phyloP scores from a whole-genome alignment of 2,113 vertebrate genomes.

The Morone chrysops region DNA sequence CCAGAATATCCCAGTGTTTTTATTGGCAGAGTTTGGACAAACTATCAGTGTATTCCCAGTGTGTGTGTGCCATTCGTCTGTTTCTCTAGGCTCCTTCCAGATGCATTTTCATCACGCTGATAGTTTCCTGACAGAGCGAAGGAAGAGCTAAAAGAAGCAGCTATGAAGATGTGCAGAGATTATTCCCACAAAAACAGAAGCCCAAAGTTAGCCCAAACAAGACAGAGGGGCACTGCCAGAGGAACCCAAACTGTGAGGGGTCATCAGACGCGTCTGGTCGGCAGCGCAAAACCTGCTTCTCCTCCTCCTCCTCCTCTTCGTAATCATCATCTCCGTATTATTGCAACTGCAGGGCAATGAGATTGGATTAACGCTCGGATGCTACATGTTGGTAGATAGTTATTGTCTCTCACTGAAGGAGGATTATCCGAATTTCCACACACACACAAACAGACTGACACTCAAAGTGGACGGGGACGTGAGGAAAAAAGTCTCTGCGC shows the following conservation, averaged over 20 bases:
- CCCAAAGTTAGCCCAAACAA: neutral
- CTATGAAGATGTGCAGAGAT: neutral
- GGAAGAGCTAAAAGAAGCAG: neutral
- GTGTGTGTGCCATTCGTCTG: neutral
- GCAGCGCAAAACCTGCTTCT: constrained; percentile 5
- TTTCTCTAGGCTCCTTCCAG: neutral
- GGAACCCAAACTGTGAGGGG: neutral
- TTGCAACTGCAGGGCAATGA: constrained; percentile 3
- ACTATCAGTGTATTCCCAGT: neutral
- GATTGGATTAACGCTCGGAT: constrained; percentile 25
- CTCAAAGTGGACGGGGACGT: neutral
- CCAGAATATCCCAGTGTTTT: neutral
- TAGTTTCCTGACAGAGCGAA: neutral
- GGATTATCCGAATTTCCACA: constrained; percentile 51
- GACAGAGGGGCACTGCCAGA: neutral
- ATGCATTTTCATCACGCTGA: neutral
- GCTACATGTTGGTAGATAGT: constrained; percentile 28
- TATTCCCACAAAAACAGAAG: neutral
- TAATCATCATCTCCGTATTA: constrained; percentile 11
- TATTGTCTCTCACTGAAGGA: constrained; percentile 9
- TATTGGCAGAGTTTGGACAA: neutral
- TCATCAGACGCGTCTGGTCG: neutral
- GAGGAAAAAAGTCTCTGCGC: too few relatives aligned
- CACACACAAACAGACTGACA: neutral
- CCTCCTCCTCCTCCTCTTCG: constrained; percentile 46